phyloP scores from a whole-genome alignment of 2,113 vertebrate species.

The Apteryx mantelli region DNA sequence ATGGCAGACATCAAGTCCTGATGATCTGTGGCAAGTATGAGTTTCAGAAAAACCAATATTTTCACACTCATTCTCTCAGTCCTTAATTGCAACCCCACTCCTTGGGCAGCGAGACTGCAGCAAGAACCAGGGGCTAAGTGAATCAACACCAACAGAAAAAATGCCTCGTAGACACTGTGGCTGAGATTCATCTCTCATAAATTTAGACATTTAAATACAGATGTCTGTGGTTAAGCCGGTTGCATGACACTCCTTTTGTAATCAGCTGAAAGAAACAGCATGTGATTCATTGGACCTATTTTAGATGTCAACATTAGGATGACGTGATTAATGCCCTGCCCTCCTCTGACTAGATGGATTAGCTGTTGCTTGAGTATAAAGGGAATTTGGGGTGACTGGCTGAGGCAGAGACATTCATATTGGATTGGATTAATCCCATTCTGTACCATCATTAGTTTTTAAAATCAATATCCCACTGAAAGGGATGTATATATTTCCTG shows the following conservation, averaged over 20 bases:
- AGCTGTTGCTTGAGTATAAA: accelerated
- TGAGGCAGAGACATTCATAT: neutral
- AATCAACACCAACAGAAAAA: neutral
- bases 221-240: neutral
- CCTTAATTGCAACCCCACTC: neutral
- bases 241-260: neutral
- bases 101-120: neutral
- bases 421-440: neutral
- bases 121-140: neutral
- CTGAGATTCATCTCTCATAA: neutral
- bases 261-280: neutral
- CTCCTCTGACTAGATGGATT: accelerated
- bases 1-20: neutral
- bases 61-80: neutral
- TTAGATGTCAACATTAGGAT: neutral
- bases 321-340: neutral
- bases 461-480: neutral
- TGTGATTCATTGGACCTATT: neutral
- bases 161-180: neutral
- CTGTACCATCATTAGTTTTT: neutral
- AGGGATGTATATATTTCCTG: neutral
- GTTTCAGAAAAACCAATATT: neutral
- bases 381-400: neutral
- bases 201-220: neutral
- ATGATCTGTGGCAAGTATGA: neutral